A percentile compares a stretch with the other conserved stretches of the same genome.
phyloP scores from a whole-genome alignment of 2,888 invertebrate species.

The Ceriagrion tenellum region DNA sequence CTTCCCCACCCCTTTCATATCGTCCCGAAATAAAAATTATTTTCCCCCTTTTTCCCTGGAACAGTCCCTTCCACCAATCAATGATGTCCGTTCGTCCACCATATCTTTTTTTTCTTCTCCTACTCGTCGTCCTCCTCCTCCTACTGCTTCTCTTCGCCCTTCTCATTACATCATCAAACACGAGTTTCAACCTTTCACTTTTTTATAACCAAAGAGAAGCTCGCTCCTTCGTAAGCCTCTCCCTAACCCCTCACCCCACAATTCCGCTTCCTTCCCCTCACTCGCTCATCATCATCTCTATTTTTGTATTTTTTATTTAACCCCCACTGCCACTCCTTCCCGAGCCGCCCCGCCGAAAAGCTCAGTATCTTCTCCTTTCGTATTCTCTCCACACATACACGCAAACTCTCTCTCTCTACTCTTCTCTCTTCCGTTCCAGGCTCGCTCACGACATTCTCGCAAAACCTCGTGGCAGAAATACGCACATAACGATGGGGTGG shows the following conservation, averaged over 20 bases:
- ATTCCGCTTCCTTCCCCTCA: background rate
- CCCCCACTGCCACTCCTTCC: background rate
- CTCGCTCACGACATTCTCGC: too few relatives aligned
- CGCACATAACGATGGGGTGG: too few relatives aligned
- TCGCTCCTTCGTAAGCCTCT: background rate
- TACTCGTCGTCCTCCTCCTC: background rate
- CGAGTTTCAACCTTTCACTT: constrained; percentile 45
- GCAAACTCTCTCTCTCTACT: background rate
- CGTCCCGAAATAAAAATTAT: background rate
- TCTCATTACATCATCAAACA: constrained; percentile 38
- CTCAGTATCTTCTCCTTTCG: background rate
- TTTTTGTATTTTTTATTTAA: background rate
- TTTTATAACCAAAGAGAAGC: background rate
- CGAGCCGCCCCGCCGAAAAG: background rate
- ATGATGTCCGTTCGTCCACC: background rate
- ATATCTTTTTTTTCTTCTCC: background rate
- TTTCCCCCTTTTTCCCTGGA: background rate
- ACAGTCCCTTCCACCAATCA: background rate
- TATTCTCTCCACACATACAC: background rate
- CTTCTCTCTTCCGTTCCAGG: background rate
- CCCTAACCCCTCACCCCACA: background rate
- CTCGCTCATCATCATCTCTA: background rate
- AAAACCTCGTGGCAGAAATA: too few relatives aligned
- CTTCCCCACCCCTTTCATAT: background rate
- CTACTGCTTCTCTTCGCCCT: background rate